Conservation (phyloP, 2,113 vertebrate genomes). For the Oxyura jamaicensis region DNA sequence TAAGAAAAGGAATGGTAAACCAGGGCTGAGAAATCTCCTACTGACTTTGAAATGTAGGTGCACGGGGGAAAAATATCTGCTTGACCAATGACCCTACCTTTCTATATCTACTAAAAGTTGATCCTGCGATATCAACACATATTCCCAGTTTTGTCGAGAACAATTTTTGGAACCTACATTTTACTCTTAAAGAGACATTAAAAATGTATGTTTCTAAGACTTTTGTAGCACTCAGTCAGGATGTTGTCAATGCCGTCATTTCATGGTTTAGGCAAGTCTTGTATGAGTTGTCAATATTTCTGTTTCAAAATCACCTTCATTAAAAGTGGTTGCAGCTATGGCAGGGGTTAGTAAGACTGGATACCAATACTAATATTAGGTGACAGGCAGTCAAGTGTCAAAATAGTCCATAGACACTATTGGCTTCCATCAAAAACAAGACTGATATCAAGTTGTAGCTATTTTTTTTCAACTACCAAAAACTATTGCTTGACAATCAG, state of each 20-base stretch:
- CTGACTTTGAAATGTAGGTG: constrained; percentile 48
- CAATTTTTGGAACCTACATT: constrained; percentile 54
- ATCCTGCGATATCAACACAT: constrained; percentile 47
- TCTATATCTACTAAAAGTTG: constrained; percentile 48
- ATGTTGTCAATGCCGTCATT: constrained; percentile 62
- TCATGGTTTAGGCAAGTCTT: constrained; percentile 26
- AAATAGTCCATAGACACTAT: neutral
- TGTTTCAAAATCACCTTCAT: constrained; percentile 47
- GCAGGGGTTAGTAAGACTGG: constrained; percentile 23
- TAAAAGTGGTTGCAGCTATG: constrained; percentile 12
- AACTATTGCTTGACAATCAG: neutral
- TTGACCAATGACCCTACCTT: constrained; percentile 45
- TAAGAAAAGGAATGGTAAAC: constrained; percentile 27
- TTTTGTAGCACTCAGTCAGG: constrained; percentile 23
- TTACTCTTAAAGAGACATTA: constrained; percentile 55
- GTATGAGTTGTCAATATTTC: constrained; percentile 62
- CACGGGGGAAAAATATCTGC: constrained; percentile 22
- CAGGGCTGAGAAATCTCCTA: constrained; percentile 24
- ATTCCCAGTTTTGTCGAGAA: constrained; percentile 67
- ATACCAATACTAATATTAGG: constrained; percentile 5
- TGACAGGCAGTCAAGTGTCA: constrained; percentile 44
- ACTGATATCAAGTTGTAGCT: neutral
- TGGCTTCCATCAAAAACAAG: constrained; percentile 14
- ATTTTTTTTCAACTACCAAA: constrained; percentile 38
- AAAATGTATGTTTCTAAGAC: constrained; percentile 59